Base-by-base conservation (phyloP, 2,113 vertebrate species). In the Hassar affinis region DNA sequence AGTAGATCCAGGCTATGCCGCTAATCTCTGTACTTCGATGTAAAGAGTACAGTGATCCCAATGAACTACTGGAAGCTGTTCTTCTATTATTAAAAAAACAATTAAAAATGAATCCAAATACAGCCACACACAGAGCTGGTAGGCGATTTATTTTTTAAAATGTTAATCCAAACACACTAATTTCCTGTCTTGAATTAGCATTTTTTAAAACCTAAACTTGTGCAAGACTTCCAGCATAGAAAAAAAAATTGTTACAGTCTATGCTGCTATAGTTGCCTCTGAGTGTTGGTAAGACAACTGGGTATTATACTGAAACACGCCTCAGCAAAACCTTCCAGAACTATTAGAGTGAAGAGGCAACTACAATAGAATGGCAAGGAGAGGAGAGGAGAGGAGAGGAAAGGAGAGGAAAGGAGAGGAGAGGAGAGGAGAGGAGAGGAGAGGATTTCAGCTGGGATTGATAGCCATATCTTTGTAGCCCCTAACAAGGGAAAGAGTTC, bases 321-420 rank as follows among this genome's bases (percentile, higher is more conserved):
- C 61, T 88, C 76, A 85, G 80, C 80, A 85, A 84, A 78, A 57
- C 80, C 38, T 80, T 85, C 76, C 33, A 45, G 69, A 83, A 78
- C 42, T 45, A 85, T 85, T 76, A 85, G 22, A 62, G n/a, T 66
- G 82, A 85, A 62, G 85, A 88, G 33, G 49, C 80, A 82, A 85
- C 56, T 42, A 72, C 62, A 84, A 12, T 33, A 51, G 68, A 9
- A 15, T 52, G 51, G n/a, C 14, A 85, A 81, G 56, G 78, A 49
- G n/a, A 84, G 6, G 38, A 42, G 38, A 42, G 6, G 38, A 42
- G 38, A 42, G 6, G 38, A 42, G 38, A 42, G 6, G 38, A 42
- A 6, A 42, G 6, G 38, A 42, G 38, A 51, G 38, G 17, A 64
- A 18, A 51, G 66, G 59, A 33, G 59, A 33, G 33, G 9, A 62